A percentile compares a stretch with the other conserved stretches of the same genome.
Evolutionary conservation across 2,888 invertebrate genomes (phyloP).

Genomic region (Sesia apiformis): DNA sequence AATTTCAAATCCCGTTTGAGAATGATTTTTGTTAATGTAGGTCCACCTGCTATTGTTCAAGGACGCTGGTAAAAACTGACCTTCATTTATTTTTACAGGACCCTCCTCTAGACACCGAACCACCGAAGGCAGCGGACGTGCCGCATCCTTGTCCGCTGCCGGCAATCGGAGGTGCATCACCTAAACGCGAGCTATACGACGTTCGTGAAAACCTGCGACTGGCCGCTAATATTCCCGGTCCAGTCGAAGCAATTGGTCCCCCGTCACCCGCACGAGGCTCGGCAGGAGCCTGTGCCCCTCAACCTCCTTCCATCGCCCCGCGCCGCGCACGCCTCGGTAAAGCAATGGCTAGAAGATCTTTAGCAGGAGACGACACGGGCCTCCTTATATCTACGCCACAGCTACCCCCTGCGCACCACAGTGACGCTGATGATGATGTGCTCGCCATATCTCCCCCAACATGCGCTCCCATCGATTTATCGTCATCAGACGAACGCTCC

Average conservation of each 20-base stretch:
- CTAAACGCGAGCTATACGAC: slow-evolving; percentile 56
- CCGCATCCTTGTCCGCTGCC: slow-evolving; percentile 54
- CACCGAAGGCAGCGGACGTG: slow-evolving; percentile 53
- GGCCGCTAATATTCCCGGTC: slow-evolving; percentile 43
- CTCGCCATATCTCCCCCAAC: slow-evolving; percentile 62
- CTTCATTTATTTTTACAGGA: slow-evolving; percentile 28
- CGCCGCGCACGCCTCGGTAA: slow-evolving; percentile 71
- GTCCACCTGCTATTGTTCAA: no score
- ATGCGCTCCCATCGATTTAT: slow-evolving; percentile 61
- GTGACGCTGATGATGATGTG: slow-evolving; percentile 69
- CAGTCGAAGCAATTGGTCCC: slow-evolving; percentile 68
- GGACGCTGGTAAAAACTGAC: background rate
- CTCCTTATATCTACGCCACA: slow-evolving; percentile 51
- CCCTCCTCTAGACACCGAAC: slow-evolving; percentile 54
- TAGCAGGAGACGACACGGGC: slow-evolving; percentile 70
- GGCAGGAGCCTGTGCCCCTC: slow-evolving; percentile 78
- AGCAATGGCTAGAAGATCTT: slow-evolving; percentile 79
- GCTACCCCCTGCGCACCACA: slow-evolving; percentile 42
- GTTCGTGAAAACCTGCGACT: slow-evolving; percentile 53
- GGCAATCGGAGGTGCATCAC: slow-evolving; percentile 60
- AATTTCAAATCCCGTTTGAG: no score
- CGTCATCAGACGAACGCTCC: slow-evolving; percentile 63
- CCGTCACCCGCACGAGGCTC: slow-evolving; percentile 82
- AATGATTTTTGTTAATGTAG: no score
- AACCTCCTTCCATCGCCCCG: slow-evolving; percentile 65